Conservation (phyloP, 37 sponge, comb jelly and placozoan genomes). For the Chondrosia reniformis region DNA sequence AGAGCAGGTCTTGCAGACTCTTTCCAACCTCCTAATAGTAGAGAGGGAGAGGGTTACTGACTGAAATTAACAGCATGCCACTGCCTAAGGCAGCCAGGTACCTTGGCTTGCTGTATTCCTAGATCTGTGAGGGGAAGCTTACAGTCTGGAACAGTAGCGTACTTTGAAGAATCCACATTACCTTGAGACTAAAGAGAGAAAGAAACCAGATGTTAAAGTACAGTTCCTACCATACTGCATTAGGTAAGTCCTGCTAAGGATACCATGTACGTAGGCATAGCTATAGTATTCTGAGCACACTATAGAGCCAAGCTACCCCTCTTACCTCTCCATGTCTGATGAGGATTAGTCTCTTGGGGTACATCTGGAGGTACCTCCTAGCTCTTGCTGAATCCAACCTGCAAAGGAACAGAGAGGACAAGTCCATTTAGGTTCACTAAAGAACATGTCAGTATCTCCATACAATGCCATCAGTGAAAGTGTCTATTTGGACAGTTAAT, state of each 20-base stretch:
- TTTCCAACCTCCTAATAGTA: conserved; percentile 54
- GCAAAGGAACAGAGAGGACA: background rate
- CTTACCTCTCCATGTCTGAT: conserved; percentile 65
- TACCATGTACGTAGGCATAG: too few relatives aligned
- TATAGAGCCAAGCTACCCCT: too few relatives aligned
- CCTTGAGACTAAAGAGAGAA: conserved; percentile 55
- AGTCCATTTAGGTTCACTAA: background rate
- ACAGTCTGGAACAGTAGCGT: conserved; percentile 54
- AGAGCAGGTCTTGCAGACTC: conserved; percentile 53
- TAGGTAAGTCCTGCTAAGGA: too few relatives aligned
- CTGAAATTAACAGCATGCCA: too few relatives aligned
- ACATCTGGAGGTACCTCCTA: conserved; percentile 13
- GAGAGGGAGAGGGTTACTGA: background rate
- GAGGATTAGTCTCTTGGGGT: conserved; percentile 70
- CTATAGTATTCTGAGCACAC: too few relatives aligned
- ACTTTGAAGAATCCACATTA: conserved; percentile 60
- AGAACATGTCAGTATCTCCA: background rate
- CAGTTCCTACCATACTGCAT: too few relatives aligned
- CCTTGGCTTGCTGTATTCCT: conserved; percentile 64
- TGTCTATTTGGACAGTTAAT: background rate
- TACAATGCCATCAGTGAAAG: background rate
- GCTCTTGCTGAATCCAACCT: conserved; percentile 32
- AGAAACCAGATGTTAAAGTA: too few relatives aligned
- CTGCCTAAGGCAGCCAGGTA: conserved; percentile 21
- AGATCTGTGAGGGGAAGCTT: conserved; percentile 49